These are phyloP conservation scores for Xiphophorus birchmanni DNA, from an alignment of 2,797 vertebrate species.

Conservation along the genomic window DNA sequence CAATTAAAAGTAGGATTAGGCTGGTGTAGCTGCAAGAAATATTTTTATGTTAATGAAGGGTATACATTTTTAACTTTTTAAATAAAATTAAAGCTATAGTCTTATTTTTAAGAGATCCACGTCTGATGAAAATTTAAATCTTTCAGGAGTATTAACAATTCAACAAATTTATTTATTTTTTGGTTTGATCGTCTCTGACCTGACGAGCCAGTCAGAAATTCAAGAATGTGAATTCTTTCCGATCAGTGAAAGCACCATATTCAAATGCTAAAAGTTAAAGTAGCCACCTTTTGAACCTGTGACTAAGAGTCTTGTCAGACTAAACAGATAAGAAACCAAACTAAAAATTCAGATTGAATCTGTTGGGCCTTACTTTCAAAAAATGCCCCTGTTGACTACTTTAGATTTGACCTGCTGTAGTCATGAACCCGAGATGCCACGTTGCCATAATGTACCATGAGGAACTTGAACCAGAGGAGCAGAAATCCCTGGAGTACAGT, in stretches of 20 bases:
- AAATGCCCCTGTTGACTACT: neutral
- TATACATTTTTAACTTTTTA: neutral
- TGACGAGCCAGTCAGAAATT: neutral
- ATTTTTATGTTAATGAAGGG: neutral
- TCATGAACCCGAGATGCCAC: constrained; percentile 1
- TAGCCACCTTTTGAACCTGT: too few relatives aligned
- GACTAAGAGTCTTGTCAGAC: too few relatives aligned
- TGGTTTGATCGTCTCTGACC: neutral
- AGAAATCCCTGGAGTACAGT: constrained; percentile 27
- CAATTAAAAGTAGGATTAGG: neutral
- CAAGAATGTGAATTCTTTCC: neutral
- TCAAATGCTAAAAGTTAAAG: neutral
- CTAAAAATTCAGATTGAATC: neutral
- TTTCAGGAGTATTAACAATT: neutral
- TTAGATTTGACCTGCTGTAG: neutral
- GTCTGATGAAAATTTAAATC: neutral
- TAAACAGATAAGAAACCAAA: neutral
- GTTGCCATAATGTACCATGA: neutral
- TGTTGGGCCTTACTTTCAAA: neutral
- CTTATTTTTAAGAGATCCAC: neutral
- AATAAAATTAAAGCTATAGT: neutral
- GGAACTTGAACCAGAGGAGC: constrained; percentile 12
- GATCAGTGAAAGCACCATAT: neutral
- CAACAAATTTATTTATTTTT: neutral
- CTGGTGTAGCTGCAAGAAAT: neutral